phyloP scores from a whole-genome alignment of 2,797 vertebrate species.

The Nannoperca australis region DNA sequence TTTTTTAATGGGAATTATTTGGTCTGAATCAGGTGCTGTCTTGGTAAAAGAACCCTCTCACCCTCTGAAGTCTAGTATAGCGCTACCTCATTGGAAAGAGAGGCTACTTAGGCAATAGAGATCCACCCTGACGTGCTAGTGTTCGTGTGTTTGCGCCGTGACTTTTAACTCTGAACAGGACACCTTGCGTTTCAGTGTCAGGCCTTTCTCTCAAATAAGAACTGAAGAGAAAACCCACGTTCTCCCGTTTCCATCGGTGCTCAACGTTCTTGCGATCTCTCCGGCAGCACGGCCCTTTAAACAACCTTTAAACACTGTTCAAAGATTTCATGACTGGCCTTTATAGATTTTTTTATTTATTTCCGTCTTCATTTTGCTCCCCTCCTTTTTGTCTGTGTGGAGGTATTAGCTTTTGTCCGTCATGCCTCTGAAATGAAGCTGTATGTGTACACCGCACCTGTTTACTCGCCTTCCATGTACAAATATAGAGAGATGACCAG shows the following conservation, averaged over 20 bases:
- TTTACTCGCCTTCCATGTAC: slow-evolving; percentile 40
- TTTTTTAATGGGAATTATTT: background rate
- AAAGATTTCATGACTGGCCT: slow-evolving; percentile 21
- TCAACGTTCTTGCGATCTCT: background rate
- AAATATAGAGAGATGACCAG: slow-evolving; percentile 44
- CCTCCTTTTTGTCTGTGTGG: background rate
- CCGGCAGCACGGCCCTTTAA: background rate
- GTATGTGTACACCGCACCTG: slow-evolving; percentile 3
- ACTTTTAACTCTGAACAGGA: background rate
- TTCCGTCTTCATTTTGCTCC: background rate
- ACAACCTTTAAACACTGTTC: slow-evolving; percentile 5
- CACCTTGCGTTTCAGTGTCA: slow-evolving; percentile 1
- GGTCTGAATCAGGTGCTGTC: background rate
- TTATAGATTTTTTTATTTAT: slow-evolving; percentile 8
- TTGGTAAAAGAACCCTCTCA: background rate
- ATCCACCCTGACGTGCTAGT: background rate
- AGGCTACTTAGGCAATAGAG: background rate
- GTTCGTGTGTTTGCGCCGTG: background rate
- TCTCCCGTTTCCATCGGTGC: background rate
- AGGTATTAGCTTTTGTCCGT: slow-evolving; percentile 20
- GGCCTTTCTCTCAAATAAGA: background rate
- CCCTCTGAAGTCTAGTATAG: background rate
- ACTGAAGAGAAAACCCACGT: background rate
- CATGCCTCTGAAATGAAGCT: slow-evolving; percentile 24
- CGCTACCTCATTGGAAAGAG: background rate